Evolutionary conservation across 2,797 vertebrate species (phyloP), one percentile per base, ranked within the genome.

Genomic region (Hirundo rustica): DNA sequence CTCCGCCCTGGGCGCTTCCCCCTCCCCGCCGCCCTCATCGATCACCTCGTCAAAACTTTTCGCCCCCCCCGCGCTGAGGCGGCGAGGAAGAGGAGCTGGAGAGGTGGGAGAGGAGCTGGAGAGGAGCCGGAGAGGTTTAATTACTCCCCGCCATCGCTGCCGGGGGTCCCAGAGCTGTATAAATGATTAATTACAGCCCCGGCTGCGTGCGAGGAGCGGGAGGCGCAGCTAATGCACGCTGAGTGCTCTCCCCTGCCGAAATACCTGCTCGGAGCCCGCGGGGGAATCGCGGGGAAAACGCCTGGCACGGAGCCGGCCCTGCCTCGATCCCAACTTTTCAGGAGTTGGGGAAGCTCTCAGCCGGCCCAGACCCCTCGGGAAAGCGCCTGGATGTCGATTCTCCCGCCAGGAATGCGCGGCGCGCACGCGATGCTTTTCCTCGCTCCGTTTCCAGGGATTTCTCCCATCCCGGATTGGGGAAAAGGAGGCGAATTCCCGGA

Each of bases 171-270:
- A n/a, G 96, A 65, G 94, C 95, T 87, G 85, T 17, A 83, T 89
- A 89, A 97, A 96, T 96, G 95, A 97, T 97, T 96, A 78, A 96
- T 97, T 75, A 70, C 78, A 67, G 65, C 80, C 80, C 36, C 13
- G n/a, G 64, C 29, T 1, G 40, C n/a, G 51, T 34, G 74, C 32
- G 50, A 54, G 60, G 25, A 62, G 58, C 22, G 53, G 88, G 22
- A 80, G 36, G 29, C 1, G 44, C 75, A 5, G 91, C 25, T 94
- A 95, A 96, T 88, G 96, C 94, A 40, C 94, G 40, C 89, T 51
- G 68, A 92, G 92, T 23, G 74, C 90, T 93, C 54, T 30, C 47
- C 42, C 36, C 44, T 19, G 44, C 44, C 17, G 17, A 6, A 51
- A 51, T 40, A 27, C 82, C 88, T 34, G 58, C 75, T 32, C 9